Evolutionary conservation across 2,113 vertebrate species (phyloP).

Genomic region (Capreolus pygargus): DNA sequence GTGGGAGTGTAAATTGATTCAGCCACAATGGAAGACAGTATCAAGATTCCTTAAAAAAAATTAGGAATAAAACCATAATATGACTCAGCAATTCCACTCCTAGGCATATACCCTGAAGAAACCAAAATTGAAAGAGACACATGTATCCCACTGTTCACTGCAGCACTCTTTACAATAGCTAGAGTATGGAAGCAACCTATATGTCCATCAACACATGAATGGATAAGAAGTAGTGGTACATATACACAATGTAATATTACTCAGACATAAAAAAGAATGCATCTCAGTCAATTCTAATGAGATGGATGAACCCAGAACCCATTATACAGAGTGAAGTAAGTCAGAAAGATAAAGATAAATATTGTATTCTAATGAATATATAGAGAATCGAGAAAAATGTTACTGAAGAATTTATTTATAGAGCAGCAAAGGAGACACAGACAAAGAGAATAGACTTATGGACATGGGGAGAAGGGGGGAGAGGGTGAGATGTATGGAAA

Average conservation of each 20-base stretch:
- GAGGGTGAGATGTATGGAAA: background rate
- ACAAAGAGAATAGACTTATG: background rate
- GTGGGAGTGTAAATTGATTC: background rate
- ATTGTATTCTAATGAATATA: fast-evolving
- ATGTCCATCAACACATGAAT: background rate
- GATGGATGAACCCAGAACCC: background rate
- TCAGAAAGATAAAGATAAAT: background rate
- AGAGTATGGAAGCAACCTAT: background rate
- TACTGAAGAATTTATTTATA: background rate
- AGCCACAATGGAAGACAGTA: background rate
- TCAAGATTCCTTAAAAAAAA: background rate
- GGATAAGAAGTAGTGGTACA: background rate
- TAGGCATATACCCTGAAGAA: background rate
- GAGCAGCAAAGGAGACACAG: background rate
- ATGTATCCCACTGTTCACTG: background rate
- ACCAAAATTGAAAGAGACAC: background rate
- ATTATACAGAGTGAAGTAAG: background rate
- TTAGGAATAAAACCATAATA: background rate
- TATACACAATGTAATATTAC: background rate
- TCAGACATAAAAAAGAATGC: background rate
- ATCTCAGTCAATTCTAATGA: background rate
- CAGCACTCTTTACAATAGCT: background rate
- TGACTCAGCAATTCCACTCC: background rate
- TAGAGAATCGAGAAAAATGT: background rate
- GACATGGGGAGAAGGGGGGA: background rate